These are phyloP conservation scores for Cosmopolites sordidus DNA, from an alignment of 2,888 invertebrate species.

Conservation along the genomic window DNA sequence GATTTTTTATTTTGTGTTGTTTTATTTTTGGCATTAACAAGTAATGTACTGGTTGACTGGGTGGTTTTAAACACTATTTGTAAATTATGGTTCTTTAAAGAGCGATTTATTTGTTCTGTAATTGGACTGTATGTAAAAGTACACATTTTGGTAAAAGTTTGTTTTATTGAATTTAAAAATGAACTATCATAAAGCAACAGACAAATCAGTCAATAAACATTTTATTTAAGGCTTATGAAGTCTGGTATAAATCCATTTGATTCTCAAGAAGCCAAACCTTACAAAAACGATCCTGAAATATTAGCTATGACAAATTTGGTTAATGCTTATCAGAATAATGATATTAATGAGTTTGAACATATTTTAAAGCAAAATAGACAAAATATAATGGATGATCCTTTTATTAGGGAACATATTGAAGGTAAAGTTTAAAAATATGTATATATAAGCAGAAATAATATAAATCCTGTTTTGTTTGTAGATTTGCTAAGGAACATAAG, in stretches of 20 bases:
- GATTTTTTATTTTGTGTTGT: too few relatives aligned
- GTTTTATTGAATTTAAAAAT: too few relatives aligned
- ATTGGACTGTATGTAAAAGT: too few relatives aligned
- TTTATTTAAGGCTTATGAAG: constrained; percentile 81
- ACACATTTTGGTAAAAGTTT: too few relatives aligned
- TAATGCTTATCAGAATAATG: constrained; percentile 95
- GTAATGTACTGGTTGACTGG: too few relatives aligned
- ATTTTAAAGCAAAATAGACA: constrained; percentile 90
- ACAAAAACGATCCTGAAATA: constrained; percentile 99
- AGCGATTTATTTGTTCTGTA: too few relatives aligned
- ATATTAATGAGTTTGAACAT: constrained; percentile 95
- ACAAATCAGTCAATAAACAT: too few relatives aligned
- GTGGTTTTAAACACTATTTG: too few relatives aligned
- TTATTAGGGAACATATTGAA: constrained; percentile 98
- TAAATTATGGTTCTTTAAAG: too few relatives aligned
- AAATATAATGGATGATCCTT: constrained; percentile 99
- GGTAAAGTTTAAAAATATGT: constrained; percentile 46
- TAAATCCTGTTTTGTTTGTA: constrained; percentile 37
- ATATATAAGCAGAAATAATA: neutral
- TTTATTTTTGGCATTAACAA: too few relatives aligned
- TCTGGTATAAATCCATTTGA: constrained; percentile 99
- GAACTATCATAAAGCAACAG: too few relatives aligned
- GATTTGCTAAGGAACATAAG: constrained; percentile 93
- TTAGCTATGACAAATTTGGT: constrained; percentile 99
- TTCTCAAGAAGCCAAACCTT: constrained; percentile 99